phyloP scores from a whole-genome alignment of 2,113 vertebrate species.

The Otolemur garnettii region DNA sequence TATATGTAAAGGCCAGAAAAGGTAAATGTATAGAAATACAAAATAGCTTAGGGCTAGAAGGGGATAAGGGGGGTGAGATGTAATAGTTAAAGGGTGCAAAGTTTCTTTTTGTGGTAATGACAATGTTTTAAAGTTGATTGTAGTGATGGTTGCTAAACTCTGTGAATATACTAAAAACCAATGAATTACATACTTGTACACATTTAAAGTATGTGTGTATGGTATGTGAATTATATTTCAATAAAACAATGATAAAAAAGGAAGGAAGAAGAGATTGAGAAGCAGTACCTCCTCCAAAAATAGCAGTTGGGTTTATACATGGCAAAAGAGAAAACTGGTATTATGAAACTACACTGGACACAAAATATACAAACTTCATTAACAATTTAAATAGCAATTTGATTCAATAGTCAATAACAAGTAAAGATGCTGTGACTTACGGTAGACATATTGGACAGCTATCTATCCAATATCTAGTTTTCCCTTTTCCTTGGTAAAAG shows the following conservation, averaged over 20 bases:
- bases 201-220: not conserved
- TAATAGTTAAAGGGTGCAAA: not conserved
- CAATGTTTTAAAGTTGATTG: slow-evolving; percentile 10
- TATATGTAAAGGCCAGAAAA: not conserved
- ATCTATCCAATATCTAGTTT: not conserved
- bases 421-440: not conserved
- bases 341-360: not conserved
- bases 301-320: not conserved
- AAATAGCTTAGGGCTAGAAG: not conserved
- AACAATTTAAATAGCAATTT: slow-evolving; percentile 14
- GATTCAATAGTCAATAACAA: slow-evolving; percentile 47
- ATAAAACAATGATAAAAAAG: not conserved
- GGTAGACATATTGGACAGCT: not conserved
- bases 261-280: not conserved
- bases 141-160: not conserved
- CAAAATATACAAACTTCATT: not conserved
- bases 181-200: not conserved
- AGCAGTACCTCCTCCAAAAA: not conserved
- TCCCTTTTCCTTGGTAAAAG: not conserved
- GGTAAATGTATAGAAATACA: not conserved
- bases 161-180: not conserved
- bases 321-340: not conserved
- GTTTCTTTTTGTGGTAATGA: slow-evolving; percentile 18
- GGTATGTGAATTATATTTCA: not conserved
- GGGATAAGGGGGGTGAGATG: not conserved